Base-by-base conservation (phyloP, 2,888 invertebrate species). In the Acrobasis repandana region DNA sequence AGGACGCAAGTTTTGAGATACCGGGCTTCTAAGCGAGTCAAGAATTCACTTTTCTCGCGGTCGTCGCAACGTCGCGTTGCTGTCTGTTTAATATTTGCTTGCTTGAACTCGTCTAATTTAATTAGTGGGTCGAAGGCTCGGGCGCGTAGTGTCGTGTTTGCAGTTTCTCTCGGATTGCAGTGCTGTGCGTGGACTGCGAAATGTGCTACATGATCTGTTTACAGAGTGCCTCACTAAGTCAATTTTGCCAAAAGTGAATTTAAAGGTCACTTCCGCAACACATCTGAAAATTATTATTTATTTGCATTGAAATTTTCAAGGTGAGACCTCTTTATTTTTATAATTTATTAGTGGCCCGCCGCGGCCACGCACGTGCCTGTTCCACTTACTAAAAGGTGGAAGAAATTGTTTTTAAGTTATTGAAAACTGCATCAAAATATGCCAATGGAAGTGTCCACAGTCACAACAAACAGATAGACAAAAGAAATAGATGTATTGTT, bases 121-220 rank as follows among this genome's bases (percentile, higher is more conserved):
- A 88, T 88, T 86, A 88, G 74, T 66, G 69, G 61, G 57, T 66
- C 50, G 50, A 10, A 36, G 59, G 28, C 20, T 51, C 38, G 28
- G 36, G 56, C 58, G 57, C 63, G 61, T 65, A 63, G 60, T 63
- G 68, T 68, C 76, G 79, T 75, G 73, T 77, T 77, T 75, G 65
- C 69, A 71, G 77, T 79, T 82, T 80, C 75, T 67, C 77, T 75
- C 77, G 82, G 77, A 80, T 80, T 79, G 80, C 80, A 77, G 78
- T 82, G 82, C 75, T 71, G 71, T 77, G 74, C 60, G 61, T 66
- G 65, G 69, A 67, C 65, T 50, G 28, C 58, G 43, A 58, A 20
- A 43, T 9, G 36, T 46, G 28, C 18, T 28, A 36, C 9, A n/a
- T 43, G 9, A n/a, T 3, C 38, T 58, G 50, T 57, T 57, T 57